Evolutionary conservation across 2,888 invertebrate genomes (phyloP).

Genomic region (Diarsia brunnea): DNA sequence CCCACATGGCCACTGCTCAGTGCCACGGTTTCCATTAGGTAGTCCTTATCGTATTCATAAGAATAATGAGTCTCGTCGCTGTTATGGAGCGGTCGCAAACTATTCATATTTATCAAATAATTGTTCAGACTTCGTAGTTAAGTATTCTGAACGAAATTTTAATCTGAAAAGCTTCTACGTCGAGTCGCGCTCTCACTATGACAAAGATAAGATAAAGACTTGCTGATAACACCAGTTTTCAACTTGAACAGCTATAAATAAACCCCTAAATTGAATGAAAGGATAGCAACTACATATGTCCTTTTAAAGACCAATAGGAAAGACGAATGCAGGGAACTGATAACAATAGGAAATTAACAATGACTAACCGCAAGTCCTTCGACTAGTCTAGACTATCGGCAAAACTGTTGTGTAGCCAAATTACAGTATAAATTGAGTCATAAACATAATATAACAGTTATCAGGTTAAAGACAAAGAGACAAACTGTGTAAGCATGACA

Average conservation of each 20-base stretch:
- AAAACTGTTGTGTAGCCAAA: background rate
- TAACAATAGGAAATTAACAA: slow-evolving; percentile 39
- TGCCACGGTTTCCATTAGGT: slow-evolving; percentile 52
- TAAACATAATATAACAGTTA: background rate
- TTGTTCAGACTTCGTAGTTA: background rate
- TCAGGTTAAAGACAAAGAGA: slow-evolving; percentile 8
- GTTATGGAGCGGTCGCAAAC: background rate
- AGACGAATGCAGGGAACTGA: slow-evolving; percentile 18
- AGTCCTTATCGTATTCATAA: slow-evolving; percentile 45
- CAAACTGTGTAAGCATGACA: background rate
- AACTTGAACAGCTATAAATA: slow-evolving; percentile 11
- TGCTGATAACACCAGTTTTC: slow-evolving; percentile 28
- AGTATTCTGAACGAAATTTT: slow-evolving; percentile 9
- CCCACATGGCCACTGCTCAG: slow-evolving; percentile 42
- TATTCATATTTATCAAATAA: slow-evolving; percentile 10
- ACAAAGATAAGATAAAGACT: slow-evolving; percentile 56
- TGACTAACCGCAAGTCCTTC: slow-evolving; percentile 52
- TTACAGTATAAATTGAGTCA: slow-evolving; percentile 3
- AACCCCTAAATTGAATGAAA: slow-evolving; percentile 7
- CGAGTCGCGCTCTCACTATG: slow-evolving; percentile 13
- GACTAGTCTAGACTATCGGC: background rate
- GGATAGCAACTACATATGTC: background rate
- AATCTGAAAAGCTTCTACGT: slow-evolving; percentile 7
- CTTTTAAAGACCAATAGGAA: slow-evolving; percentile 4
- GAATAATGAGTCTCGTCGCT: slow-evolving; percentile 28